Evolutionary conservation across 2,113 vertebrate genomes (phyloP), one percentile per base, ranked within the genome.

Genomic region (Eubucco bourcierii): DNA sequence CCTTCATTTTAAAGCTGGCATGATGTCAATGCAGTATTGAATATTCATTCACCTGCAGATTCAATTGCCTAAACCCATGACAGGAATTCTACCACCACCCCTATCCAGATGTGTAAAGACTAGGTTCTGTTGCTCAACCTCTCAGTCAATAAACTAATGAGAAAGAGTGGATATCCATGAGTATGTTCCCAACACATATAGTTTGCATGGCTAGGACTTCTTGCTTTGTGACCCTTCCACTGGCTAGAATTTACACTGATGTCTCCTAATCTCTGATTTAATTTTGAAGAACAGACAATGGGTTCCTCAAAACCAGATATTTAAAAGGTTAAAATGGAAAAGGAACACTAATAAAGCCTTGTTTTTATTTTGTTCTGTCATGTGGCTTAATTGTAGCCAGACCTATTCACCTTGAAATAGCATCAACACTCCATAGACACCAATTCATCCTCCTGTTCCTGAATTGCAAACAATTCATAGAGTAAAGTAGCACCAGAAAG

Each of bases 391-490:
- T 88, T 80, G 71, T 68, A 60, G 90, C 63, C 46, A 63, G 87
- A 80, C 59, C 90, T 93, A 90, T 94, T 93, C 84, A 90, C 55
- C 73, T 78, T 92, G 86, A 93, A 95, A 94, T 92, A 88, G 83
- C 94, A 95, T 90, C 90, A 92, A 78, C 2, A 4, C 63, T 90
- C 96, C 59, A 2, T 24, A 76, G 92, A 95, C 92, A 72, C 86
- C 80, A 89, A 94, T 95, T 96, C 90, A 93, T 88, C 77, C 78
- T 92, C 71, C 75, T 90, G 74, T 87, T 95, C 71, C 87, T 93
- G 90, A 96, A 94, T 80, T 76, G 87, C 84, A 94, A 94, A 95
- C 94, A 90, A 93, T 93, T 96, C 84, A 82, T 70, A 84, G 90
- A 92, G 90, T 65, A 93, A 88, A 95, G 92, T 60, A 79, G 74